A percentile compares a stretch with the other conserved stretches of the same genome.
phyloP scores from a whole-genome alignment of 2,888 invertebrate genomes.

The Drosophila pullipes region DNA sequence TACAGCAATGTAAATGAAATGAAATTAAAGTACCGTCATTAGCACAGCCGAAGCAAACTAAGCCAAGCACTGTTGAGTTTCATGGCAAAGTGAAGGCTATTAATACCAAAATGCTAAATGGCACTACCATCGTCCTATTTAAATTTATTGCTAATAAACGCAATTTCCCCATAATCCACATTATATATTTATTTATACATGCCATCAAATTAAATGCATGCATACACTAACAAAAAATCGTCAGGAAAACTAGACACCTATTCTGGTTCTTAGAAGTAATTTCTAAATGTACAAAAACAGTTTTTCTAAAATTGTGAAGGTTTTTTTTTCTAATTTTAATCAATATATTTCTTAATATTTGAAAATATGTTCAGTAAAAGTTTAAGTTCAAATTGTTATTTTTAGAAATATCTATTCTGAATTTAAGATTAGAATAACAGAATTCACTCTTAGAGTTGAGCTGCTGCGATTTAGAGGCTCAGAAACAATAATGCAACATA shows the following conservation, averaged over 20 bases:
- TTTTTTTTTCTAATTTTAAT: background rate
- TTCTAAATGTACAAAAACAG: background rate
- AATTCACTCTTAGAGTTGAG: background rate
- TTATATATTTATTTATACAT: background rate
- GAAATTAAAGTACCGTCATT: slow-evolving; percentile 36
- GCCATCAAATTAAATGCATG: background rate
- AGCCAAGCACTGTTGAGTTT: background rate
- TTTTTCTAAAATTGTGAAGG: background rate
- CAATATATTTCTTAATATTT: background rate
- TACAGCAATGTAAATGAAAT: slow-evolving; percentile 8
- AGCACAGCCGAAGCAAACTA: slow-evolving; percentile 1
- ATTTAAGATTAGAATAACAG: background rate
- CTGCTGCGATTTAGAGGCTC: too few species aligned
- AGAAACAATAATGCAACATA: background rate
- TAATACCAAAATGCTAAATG: background rate
- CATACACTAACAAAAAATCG: background rate
- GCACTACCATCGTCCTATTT: background rate
- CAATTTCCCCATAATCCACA: background rate
- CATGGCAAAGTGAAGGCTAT: background rate
- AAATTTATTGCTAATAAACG: background rate
- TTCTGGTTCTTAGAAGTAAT: background rate
- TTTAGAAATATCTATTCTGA: background rate
- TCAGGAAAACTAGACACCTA: background rate
- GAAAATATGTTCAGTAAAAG: background rate
- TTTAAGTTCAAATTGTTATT: background rate